Evolutionary conservation across 2,797 vertebrate species (phyloP).

Genomic region (Propithecus perrieri): DNA sequence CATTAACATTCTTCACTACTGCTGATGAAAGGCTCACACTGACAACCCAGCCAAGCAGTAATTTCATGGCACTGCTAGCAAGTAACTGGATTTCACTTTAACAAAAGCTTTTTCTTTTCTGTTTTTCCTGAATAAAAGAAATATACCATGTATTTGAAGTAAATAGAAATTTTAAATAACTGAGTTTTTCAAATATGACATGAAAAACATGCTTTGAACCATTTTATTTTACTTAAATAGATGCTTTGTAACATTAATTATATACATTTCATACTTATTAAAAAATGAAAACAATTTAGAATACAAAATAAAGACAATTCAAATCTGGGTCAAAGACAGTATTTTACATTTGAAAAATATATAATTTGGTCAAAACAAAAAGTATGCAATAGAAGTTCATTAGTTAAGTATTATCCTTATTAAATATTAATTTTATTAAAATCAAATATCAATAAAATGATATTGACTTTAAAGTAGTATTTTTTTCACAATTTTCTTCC

Average conservation of each 20-base stretch:
- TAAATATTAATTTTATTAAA: background rate
- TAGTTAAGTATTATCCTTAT: background rate
- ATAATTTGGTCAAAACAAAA: slow-evolving; percentile 12
- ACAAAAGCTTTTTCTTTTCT: background rate
- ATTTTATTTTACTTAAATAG: background rate
- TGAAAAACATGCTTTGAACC: background rate
- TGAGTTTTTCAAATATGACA: background rate
- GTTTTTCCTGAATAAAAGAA: background rate
- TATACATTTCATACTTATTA: background rate
- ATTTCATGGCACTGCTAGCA: background rate
- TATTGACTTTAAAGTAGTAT: background rate
- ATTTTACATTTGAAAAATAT: background rate
- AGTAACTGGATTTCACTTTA: background rate
- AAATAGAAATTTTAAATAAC: background rate
- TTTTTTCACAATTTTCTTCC: background rate
- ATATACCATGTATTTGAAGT: background rate
- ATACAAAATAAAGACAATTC: slow-evolving; percentile 24
- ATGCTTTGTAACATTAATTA: background rate
- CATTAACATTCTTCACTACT: slow-evolving; percentile 10
- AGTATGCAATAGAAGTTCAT: background rate
- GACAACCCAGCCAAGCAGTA: background rate
- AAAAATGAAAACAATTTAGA: background rate
- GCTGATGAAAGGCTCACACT: background rate
- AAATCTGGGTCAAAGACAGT: background rate
- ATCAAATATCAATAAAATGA: background rate